These are phyloP conservation scores for Engraulis encrasicolus DNA, from an alignment of 2,113 vertebrate genomes.

Conservation along the genomic window DNA sequence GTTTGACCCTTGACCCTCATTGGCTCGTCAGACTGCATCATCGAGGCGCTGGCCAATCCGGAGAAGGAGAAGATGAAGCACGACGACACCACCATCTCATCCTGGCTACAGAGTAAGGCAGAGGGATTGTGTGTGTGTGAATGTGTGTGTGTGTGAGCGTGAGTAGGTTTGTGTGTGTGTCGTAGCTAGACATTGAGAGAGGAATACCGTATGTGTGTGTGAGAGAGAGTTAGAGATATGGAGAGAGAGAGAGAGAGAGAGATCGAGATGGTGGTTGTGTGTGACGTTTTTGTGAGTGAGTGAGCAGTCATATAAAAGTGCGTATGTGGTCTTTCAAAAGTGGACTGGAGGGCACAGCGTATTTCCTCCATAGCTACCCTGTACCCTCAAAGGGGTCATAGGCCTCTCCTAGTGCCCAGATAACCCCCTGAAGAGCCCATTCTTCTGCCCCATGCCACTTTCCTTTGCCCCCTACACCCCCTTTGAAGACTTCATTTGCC, in stretches of 20 bases:
- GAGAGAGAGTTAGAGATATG: too few relatives aligned
- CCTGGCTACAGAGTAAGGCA: slow-evolving; percentile 98
- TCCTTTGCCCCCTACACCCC: too few relatives aligned
- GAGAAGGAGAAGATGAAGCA: slow-evolving; percentile 99
- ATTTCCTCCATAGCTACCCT: not conserved
- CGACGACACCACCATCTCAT: slow-evolving; percentile 96
- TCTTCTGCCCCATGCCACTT: not conserved
- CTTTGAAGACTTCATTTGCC: too few relatives aligned
- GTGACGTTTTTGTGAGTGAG: too few relatives aligned
- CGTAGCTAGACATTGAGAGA: too few relatives aligned
- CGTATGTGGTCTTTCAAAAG: not conserved
- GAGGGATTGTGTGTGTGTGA: slow-evolving; percentile 68
- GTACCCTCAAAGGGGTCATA: too few relatives aligned
- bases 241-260: too few relatives aligned
- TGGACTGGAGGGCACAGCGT: not conserved
- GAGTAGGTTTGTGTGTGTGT: too few relatives aligned
- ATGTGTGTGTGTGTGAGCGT: slow-evolving; percentile 31
- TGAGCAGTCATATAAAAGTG: too few relatives aligned
- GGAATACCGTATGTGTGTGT: too few relatives aligned
- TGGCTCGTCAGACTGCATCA: slow-evolving; percentile 93
- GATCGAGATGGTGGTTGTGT: too few relatives aligned
- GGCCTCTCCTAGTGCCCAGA: not conserved
- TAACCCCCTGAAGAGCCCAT: not conserved
- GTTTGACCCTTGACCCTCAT: slow-evolving; percentile 58
- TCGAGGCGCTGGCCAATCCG: slow-evolving; percentile 96